Evolutionary conservation across 2,797 vertebrate genomes (phyloP).

Genomic region (Masticophis lateralis): DNA sequence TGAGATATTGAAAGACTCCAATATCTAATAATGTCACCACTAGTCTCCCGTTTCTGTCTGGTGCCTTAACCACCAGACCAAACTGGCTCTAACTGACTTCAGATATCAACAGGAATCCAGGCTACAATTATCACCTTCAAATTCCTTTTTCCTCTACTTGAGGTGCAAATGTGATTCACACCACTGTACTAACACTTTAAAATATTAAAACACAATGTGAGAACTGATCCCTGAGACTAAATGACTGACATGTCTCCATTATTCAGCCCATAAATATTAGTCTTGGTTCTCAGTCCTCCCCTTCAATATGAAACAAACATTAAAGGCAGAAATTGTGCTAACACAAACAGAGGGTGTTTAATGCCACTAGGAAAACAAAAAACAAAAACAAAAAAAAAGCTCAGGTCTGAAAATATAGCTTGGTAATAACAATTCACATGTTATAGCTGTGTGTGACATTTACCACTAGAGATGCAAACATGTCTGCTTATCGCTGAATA

Average conservation of each 20-base stretch:
- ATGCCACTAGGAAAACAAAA: neutral
- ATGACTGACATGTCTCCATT: neutral
- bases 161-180: neutral
- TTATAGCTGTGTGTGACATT: neutral
- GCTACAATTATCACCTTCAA: neutral
- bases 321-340: conserved; percentile 3
- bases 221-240: neutral
- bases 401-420: conserved; percentile 2
- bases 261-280: neutral
- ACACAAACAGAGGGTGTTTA: neutral
- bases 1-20: neutral
- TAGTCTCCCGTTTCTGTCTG: neutral
- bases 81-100: neutral
- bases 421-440: conserved; percentile 12
- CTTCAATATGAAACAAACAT: neutral
- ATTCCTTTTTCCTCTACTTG: neutral
- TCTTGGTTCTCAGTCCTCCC: neutral
- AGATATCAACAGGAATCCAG: neutral
- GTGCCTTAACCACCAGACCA: neutral
- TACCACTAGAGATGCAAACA: conserved; percentile 25
- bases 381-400: neutral
- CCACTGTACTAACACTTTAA: neutral
- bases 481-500: conserved; percentile 8
- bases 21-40: neutral
- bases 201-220: neutral